These are phyloP conservation scores for Panthera uncia DNA, from an alignment of 2,113 vertebrate species.

Conservation along the genomic window DNA sequence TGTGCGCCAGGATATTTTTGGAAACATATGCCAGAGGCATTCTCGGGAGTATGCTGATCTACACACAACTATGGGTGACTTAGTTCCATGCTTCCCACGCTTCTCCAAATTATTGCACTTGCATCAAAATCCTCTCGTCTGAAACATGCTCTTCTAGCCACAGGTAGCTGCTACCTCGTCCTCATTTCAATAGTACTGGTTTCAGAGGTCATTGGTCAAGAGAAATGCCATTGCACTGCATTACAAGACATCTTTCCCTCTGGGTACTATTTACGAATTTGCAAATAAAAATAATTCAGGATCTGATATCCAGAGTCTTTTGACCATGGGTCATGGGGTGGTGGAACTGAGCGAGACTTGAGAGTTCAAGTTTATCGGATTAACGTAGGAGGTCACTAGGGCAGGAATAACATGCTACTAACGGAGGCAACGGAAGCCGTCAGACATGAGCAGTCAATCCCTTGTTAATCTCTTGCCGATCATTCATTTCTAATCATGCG, in stretches of 20 bases:
- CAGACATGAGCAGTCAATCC: accelerated
- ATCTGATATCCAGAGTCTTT: neutral
- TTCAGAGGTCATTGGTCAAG: neutral
- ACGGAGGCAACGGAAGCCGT: neutral
- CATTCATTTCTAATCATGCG: neutral
- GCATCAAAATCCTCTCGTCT: neutral
- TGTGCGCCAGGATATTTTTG: neutral
- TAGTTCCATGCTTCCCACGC: neutral
- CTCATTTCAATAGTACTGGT: neutral
- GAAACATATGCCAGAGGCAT: neutral
- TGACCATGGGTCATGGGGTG: accelerated
- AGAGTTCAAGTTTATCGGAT: neutral
- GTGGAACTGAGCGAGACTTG: neutral
- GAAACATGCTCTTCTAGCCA: neutral
- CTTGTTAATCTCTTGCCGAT: accelerated
- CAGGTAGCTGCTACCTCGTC: accelerated
- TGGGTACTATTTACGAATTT: neutral
- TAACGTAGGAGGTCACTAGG: accelerated
- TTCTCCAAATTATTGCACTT: neutral
- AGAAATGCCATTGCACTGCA: neutral
- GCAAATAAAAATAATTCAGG: neutral
- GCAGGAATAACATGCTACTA: accelerated
- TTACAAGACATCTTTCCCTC: neutral
- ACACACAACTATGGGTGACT: neutral
- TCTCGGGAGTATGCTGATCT: neutral